Percentiles rank a stretch among this genome's conserved stretches.
Evolutionary conservation across 2,113 vertebrate genomes (phyloP).

Genomic region (Podilymbus podiceps): DNA sequence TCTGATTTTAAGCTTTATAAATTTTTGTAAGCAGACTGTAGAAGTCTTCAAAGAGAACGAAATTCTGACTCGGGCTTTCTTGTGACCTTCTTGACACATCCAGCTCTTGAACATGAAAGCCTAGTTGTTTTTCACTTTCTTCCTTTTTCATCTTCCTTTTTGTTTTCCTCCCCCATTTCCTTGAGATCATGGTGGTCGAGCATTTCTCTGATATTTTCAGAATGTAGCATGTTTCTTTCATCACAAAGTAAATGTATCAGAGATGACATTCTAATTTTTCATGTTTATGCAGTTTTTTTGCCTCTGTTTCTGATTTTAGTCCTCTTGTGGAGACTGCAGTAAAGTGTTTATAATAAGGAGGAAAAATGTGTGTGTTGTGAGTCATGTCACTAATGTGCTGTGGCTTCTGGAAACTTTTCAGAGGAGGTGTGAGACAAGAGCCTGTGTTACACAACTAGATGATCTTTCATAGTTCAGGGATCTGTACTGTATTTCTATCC

Average conservation of each 20-base stretch:
- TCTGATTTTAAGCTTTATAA: background rate
- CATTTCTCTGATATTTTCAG: background rate
- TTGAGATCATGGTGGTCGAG: background rate
- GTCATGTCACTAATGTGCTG: background rate
- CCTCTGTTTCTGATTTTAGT: background rate
- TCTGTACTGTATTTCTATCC: background rate
- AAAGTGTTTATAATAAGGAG: background rate
- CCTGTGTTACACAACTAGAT: background rate
- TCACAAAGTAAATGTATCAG: background rate
- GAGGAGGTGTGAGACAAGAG: background rate
- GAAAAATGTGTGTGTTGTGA: background rate
- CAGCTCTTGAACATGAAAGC: background rate
- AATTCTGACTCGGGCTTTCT: background rate
- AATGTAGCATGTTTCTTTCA: background rate
- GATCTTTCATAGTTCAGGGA: background rate
- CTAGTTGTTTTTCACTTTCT: background rate
- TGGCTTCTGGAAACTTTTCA: background rate
- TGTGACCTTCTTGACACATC: background rate
- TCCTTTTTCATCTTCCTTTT: background rate
- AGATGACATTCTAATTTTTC: background rate
- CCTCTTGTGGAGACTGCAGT: background rate
- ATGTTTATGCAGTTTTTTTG: background rate
- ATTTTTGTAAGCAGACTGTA: background rate
- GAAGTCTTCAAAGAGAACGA: background rate
- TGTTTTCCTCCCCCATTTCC: background rate